Base-by-base conservation (phyloP, 1,140 invertebrate genomes). In the Sminthurides bifidus region DNA sequence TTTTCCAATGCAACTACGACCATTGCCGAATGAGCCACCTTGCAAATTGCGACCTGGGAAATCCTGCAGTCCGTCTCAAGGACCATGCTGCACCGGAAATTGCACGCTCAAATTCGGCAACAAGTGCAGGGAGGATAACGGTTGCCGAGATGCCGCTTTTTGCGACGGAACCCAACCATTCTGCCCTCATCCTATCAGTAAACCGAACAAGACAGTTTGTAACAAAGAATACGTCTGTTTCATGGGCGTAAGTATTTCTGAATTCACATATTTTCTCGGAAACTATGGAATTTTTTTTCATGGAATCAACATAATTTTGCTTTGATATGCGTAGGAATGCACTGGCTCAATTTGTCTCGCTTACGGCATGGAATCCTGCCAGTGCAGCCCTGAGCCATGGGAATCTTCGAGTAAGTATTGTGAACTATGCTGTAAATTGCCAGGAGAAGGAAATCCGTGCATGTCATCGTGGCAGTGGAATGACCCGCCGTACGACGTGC, bases 361-460 rank as follows among this genome's bases (percentile, higher is more conserved):
- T 4, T 95, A 95, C 70, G 89, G 88, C 21, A 77, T 97, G 69
- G 89, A 95, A 72, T 95, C 92, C 14, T 98, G 94, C 68, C 94
- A 96, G 71, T 91, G 90, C 74, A 77, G 84, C 65, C 79, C 84
- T 35, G 77, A 81, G 54, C 75, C 79, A 3, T 74, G 77, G 41
- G 87, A 91, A 71, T 80, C 83, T 58, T 75, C 80, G 26, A 87
- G 84, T 6, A 88, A 90, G 68, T 82, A 86, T 1, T 92, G 88
- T 69, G 88, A 92, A 72, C 74, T 92, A 37, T 92, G 90, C 69
- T 92, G 89, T 68, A 87, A 88, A 67, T 71, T 82, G 37, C 85
- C 87, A 1, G 88, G 86, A 27, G 87, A 91, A 53, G 81, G 81
- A 67, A 79, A 82, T 64, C 80, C 82, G 1, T 82, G 80, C 65